Percentiles rank a stretch among this genome's conserved stretches.
These are phyloP conservation scores for Argynnis bischoffii DNA, from an alignment of 2,888 invertebrate species.

Conservation along the genomic window DNA sequence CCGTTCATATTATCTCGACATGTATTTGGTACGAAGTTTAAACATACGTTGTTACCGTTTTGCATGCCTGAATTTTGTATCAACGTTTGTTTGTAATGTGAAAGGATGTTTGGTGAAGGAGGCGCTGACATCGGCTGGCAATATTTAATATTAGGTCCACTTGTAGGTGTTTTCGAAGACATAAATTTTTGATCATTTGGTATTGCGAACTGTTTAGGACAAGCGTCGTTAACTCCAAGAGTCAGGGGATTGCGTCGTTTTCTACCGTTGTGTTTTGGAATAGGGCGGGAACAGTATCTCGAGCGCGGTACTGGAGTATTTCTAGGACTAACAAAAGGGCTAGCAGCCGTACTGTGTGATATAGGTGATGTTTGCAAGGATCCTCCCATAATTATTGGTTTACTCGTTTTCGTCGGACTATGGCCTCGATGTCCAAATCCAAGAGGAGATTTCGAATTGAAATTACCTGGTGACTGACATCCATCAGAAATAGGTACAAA, in stretches of 20 bases:
- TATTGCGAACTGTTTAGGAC: slow-evolving; percentile 69
- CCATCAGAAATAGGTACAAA: slow-evolving; percentile 93
- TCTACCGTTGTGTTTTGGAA: slow-evolving; percentile 69
- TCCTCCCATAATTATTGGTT: slow-evolving; percentile 65
- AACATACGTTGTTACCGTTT: slow-evolving; percentile 72
- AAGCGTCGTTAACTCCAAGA: slow-evolving; percentile 59
- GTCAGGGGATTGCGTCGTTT: slow-evolving; percentile 66
- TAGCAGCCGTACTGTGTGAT: slow-evolving; percentile 86
- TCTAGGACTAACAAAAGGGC: slow-evolving; percentile 92
- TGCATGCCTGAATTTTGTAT: slow-evolving; percentile 68
- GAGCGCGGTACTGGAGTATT: slow-evolving; percentile 88
- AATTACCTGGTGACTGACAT: slow-evolving; percentile 84
- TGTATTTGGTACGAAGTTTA: slow-evolving; percentile 71
- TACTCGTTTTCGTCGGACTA: slow-evolving; percentile 67
- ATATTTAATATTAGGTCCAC: slow-evolving; percentile 62
- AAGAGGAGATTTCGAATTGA: slow-evolving; percentile 70
- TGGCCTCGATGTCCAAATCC: slow-evolving; percentile 66
- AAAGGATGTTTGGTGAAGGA: slow-evolving; percentile 84
- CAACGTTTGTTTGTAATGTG: slow-evolving; percentile 77
- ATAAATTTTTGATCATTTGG: slow-evolving; percentile 74
- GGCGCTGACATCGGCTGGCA: slow-evolving; percentile 86
- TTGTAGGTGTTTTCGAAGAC: slow-evolving; percentile 53
- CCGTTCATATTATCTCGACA: slow-evolving; percentile 75
- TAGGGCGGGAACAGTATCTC: slow-evolving; percentile 81
- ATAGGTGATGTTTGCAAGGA: slow-evolving; percentile 75